Evolutionary conservation across 2,888 invertebrate species (phyloP), one percentile per base, ranked within the genome.

Genomic region (Plagodis pulveraria): DNA sequence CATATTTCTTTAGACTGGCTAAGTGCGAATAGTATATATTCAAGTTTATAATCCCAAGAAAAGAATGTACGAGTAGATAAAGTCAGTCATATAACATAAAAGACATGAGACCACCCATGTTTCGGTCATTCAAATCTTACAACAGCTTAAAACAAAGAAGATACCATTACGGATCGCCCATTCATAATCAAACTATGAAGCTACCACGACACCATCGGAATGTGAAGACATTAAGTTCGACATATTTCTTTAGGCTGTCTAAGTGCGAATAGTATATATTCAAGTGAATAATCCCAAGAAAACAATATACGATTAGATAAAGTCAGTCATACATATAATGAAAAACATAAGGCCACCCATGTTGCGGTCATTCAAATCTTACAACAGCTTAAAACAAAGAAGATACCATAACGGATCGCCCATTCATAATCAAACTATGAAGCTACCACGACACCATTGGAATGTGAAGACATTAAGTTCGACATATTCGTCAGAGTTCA

Each of bases 391-490:
- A 7, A 43, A 43, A 6, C 12, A 12, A 6, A 12, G 12, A 12
- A 43, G 42, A 44, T 35, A 12, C 9, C 5, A 38, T 38, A 4
- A 38, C 9, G 38, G 6, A 8, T 38, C 2, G 6, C 38, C 22
- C 22, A 22, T 22, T 22, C 22, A 22, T n/a, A 41, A 10, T 9
- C 6, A n/a, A 40, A 41, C 41, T 41, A 41, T 41, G 41, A 41
- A 8, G 10, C 5, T 9, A n/a, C 9, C 5, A 41, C 41, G 11
- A 32, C 36, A 35, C 10, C n/a, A 54, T 43, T 12, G 50, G 50
- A 59, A 59, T 54, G 50, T 59, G 50, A 59, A 50, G 54, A 54
- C 46, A 59, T 50, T 44, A 54, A 46, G n/a, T 32, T 35, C 22
- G 22, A 22, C 42, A 54, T 47, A 46, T 38, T 6, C 11, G 35